phyloP scores from a whole-genome alignment of 1,140 invertebrate genomes.

The Metopolophium dirhodum region DNA sequence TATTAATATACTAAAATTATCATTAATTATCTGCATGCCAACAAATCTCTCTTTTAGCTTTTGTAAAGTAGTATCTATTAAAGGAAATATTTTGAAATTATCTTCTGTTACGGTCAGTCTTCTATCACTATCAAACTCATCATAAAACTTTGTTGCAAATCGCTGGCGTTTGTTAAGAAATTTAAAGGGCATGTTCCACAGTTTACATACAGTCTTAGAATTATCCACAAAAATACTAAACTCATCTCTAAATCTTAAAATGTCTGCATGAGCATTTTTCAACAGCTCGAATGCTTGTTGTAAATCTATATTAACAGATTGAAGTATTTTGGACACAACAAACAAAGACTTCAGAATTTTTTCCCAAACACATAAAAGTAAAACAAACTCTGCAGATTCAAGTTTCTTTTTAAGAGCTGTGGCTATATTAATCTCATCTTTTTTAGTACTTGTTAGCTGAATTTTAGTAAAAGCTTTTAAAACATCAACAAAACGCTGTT shows the following conservation, averaged over 20 bases:
- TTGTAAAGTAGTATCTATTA: not conserved
- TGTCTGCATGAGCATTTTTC: not conserved
- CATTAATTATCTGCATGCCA: not conserved
- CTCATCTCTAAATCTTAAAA: not conserved
- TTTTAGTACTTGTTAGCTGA: not conserved
- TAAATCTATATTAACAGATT: not conserved
- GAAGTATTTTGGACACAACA: conserved; percentile 6
- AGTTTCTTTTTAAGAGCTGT: not conserved
- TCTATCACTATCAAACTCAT: conserved; percentile 16
- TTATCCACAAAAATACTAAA: not conserved
- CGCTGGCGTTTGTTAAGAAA: not conserved
- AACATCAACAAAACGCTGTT: no score
- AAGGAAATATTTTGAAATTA: conserved; percentile 33
- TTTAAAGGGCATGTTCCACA: not conserved
- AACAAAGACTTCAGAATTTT: not conserved
- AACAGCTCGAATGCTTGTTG: not conserved
- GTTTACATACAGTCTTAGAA: not conserved
- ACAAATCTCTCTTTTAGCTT: conserved; percentile 25
- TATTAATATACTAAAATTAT: conserved; percentile 5
- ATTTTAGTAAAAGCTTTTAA: no score
- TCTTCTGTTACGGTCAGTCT: not conserved
- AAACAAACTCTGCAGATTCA: not conserved
- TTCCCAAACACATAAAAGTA: conserved; percentile 24
- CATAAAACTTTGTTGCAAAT: not conserved
- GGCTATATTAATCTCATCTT: not conserved